Evolutionary conservation across 2,797 vertebrate genomes (phyloP).

Genomic region (Leptatherina wallacei): DNA sequence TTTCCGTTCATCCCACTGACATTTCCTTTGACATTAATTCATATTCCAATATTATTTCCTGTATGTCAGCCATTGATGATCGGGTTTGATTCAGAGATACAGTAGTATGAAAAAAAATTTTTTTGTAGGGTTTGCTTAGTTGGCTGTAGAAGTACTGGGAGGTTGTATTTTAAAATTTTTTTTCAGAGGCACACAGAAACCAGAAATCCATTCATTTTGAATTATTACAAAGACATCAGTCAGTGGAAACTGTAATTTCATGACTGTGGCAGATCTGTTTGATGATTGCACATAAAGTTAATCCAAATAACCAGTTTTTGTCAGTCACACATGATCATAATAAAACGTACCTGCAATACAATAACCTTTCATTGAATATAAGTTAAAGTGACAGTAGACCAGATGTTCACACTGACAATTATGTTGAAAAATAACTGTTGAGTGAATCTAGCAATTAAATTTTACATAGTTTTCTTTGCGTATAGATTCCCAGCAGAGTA

Average conservation of each 20-base stretch:
- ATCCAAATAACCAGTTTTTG: slow-evolving; percentile 14
- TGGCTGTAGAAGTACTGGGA: slow-evolving; percentile 16
- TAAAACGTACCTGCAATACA: slow-evolving; percentile 35
- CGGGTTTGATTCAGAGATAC: slow-evolving; percentile 1
- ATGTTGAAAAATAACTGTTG: slow-evolving; percentile 23
- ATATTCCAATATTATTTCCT: not conserved
- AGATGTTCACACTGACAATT: slow-evolving; percentile 23
- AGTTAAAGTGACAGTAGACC: slow-evolving; percentile 18
- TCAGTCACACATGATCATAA: slow-evolving; percentile 23
- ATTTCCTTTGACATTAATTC: not conserved
- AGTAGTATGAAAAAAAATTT: slow-evolving; percentile 2
- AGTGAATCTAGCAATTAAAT: slow-evolving; percentile 15
- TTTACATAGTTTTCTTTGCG: slow-evolving; percentile 20
- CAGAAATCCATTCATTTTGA: slow-evolving; percentile 14
- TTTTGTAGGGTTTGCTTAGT: not conserved
- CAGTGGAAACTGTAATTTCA: slow-evolving; percentile 43
- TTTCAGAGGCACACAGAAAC: slow-evolving; percentile 24
- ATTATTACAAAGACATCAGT: slow-evolving; percentile 42
- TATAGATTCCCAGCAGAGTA: slow-evolving; percentile 18
- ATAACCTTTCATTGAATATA: slow-evolving; percentile 21
- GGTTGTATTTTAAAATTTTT: slow-evolving; percentile 15
- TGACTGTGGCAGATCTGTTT: slow-evolving; percentile 41
- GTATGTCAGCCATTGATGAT: slow-evolving; percentile 1
- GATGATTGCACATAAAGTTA: slow-evolving; percentile 31
- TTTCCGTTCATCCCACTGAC: slow-evolving; percentile 15